Base-by-base conservation (phyloP, 2,888 invertebrate species). In the Ichneumoninae sp. region DNA sequence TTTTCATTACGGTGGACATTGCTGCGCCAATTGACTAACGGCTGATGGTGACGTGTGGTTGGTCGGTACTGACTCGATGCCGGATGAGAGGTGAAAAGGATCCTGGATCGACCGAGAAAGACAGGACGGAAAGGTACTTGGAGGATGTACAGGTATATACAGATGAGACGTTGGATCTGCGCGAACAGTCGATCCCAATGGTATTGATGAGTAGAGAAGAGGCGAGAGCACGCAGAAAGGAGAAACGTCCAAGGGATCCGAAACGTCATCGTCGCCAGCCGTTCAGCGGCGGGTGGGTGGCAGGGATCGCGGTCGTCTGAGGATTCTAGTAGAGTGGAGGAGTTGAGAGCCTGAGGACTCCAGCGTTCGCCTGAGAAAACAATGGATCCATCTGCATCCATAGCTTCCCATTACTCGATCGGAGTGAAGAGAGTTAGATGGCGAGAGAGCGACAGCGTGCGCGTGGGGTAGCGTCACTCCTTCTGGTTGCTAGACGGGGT, bases 361-460 rank as follows among this genome's bases (percentile, higher is more conserved):
- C 54, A 69, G 71, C 78, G 60, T 82, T 82, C 85, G 81, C 86
- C 83, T 76, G 86, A 81, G 88, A 88, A 91, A 91, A 91, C 91
- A 92, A 91, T 88, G 88, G 86, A 81, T 89, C 87, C 88, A 89
- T 90, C 89, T 91, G 89, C 90, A 91, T 91, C 88, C 81, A 90
- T 86, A 87, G 87, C 77, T 87, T 84, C 87, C 90, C 89, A 88
- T 91, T 90, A 89, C 86, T 79, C 83, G 86, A 84, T 85, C 83
- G 81, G 69, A 81, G 84, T 82, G 85, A 78, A 79, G 81, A 86
- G 85, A 87, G 87, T 84, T 77, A 75, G 85, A 86, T 87, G 81
- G 54, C 40, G 78, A 81, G 87, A 70, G 50, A 52, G 52, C 7
- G 40, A 80, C 63, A 33, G 76, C 50, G 76, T 76, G 40, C 66